Evolutionary conservation across 2,888 invertebrate species (phyloP), one percentile per base, ranked within the genome.

Genomic region (Notodonta ziczac): DNA sequence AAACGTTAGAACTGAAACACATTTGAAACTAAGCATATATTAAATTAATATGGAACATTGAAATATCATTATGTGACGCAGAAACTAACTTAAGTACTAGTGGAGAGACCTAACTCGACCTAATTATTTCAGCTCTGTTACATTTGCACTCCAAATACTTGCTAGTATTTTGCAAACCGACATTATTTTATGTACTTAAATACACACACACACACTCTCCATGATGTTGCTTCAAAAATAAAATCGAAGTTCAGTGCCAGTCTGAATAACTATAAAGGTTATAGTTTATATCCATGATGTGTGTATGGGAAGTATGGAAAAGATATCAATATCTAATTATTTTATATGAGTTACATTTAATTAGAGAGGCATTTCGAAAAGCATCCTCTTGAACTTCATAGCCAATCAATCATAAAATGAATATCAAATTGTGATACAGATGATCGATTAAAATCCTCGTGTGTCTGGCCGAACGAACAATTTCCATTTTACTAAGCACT

Each of bases 401-500:
- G 16, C 42, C 16, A 44, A 68, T 76, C 66, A 58, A 72, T 82
- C 77, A 83, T 70, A 82, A 79, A 55, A 85, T 80, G 73, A 85
- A 84, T 76, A 88, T 84, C 60, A 90, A 79, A 76, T 84, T 86
- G 65, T 84, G 82, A 67, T 86, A 89, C 62, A 90, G 77, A 73
- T 86, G 85, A 78, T 89, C 85, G 72, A 89, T 89, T 70, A 90
- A 80, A 50, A 72, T 75, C 66, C 75, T 82, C 10, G 87, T 87
- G 61, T 88, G 80, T 74, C 78, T 84, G 14, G 84, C 83, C 56
- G 88, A 80, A 68, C 77, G 84, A 63, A 84, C 68, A 67, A 88
- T 85, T 86, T 90, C 89, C 89, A 89, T 90, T 79, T 76, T 77
- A 66, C 63, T 62, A 57, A 75, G 64, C 66, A 78, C 75, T 77